Conservation (phyloP, 2,888 invertebrate species). For the Oscheius sp. region DNA sequence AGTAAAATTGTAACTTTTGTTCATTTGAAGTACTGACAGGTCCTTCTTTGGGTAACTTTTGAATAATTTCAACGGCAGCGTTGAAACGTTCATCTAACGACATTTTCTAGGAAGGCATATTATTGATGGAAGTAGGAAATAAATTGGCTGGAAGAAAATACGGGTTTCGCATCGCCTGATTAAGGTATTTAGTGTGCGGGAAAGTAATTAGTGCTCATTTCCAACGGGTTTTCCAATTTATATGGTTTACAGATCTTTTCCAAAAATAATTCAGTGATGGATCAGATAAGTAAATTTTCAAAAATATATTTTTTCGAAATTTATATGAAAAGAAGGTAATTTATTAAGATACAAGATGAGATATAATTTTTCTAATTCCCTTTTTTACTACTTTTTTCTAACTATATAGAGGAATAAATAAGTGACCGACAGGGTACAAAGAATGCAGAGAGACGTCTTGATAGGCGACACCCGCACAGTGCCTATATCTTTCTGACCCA, state of each 20-base stretch:
- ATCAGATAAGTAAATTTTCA: too few species aligned
- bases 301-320: too few species aligned
- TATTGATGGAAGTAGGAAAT: background rate
- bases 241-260: too few species aligned
- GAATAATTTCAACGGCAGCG: constrained; percentile 69
- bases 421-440: background rate
- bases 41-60: constrained; percentile 68
- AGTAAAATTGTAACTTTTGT: constrained; percentile 68
- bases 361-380: background rate
- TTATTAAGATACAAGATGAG: too few species aligned
- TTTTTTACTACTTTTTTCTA: background rate
- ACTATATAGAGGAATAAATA: background rate
- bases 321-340: too few species aligned
- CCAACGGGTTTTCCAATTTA: too few species aligned
- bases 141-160: background rate
- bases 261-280: too few species aligned
- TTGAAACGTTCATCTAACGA: constrained; percentile 63
- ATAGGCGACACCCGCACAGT: constrained; percentile 4
- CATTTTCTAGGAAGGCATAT: constrained; percentile 28
- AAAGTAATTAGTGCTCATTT: too few species aligned
- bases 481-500: constrained; percentile 26
- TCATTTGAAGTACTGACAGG: constrained; percentile 66
- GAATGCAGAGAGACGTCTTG: constrained; percentile 16
- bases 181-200: too few species aligned
- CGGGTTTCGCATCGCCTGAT: too few species aligned